A percentile compares a stretch with the other conserved stretches of the same genome.
Evolutionary conservation across 2,888 invertebrate genomes (phyloP).

Genomic region (Lobophora halterata): DNA sequence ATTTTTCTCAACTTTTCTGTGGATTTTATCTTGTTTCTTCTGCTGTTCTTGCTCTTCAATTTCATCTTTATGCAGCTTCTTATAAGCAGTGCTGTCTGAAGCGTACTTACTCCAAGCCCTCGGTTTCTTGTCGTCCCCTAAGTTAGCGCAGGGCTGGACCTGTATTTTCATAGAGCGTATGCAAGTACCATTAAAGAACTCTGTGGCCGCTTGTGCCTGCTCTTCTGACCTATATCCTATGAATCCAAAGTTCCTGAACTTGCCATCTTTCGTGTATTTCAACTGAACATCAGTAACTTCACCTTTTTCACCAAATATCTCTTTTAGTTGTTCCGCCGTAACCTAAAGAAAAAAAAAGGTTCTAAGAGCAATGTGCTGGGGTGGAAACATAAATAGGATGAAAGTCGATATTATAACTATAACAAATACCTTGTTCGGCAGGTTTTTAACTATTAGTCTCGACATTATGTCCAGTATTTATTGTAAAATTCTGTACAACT

Average conservation of each 20-base stretch:
- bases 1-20: constrained; percentile 57
- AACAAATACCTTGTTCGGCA: constrained; percentile 89
- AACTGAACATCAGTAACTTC: constrained; percentile 95
- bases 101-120: constrained; percentile 97
- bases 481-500: not conserved
- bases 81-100: constrained; percentile 85
- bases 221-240: constrained; percentile 92
- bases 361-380: no score
- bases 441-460: constrained; percentile 93
- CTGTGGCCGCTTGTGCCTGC: constrained; percentile 88
- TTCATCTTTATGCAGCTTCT: constrained; percentile 71
- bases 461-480: constrained; percentile 81
- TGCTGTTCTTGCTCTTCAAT: constrained; percentile 55
- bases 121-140: constrained; percentile 88
- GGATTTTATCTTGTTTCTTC: constrained; percentile 51
- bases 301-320: constrained; percentile 89
- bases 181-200: constrained; percentile 91
- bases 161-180: constrained; percentile 90
- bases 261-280: constrained; percentile 95
- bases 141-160: constrained; percentile 86
- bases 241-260: constrained; percentile 96
- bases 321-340: constrained; percentile 87
- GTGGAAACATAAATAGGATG: no score
- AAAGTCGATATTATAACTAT: not conserved
- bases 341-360: constrained; percentile 78